A percentile compares a stretch with the other conserved stretches of the same genome.
These are phyloP conservation scores for Dione vanillae DNA, from an alignment of 2,888 invertebrate genomes.

Conservation along the genomic window DNA sequence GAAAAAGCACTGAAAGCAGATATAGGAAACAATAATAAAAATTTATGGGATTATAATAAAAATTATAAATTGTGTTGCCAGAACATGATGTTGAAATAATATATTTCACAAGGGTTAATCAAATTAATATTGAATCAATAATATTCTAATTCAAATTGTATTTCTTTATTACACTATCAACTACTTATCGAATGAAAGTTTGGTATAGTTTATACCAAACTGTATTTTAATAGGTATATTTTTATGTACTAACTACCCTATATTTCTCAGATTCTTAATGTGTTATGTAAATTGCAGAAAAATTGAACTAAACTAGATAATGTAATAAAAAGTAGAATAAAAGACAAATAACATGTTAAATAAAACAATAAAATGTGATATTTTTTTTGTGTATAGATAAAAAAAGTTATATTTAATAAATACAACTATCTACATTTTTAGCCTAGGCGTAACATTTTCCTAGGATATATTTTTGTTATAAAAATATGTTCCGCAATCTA, in stretches of 20 bases:
- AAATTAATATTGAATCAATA: background rate
- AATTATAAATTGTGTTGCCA: too few species aligned
- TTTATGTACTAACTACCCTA: background rate
- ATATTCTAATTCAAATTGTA: background rate
- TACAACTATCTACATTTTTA: background rate
- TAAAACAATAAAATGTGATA: too few species aligned
- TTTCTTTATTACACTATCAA: background rate
- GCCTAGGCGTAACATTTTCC: background rate
- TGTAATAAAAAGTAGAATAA: background rate
- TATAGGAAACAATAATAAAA: background rate
- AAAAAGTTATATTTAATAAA: background rate
- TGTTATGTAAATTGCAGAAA: background rate
- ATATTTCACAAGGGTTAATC: too few species aligned
- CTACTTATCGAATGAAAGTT: background rate
- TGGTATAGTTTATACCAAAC: background rate
- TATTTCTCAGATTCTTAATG: background rate
- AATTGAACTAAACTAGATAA: background rate
- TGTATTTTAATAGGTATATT: background rate
- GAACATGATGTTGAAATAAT: too few species aligned
- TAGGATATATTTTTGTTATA: constrained; percentile 23
- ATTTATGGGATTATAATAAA: background rate
- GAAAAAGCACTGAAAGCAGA: constrained; percentile 12
- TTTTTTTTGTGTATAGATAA: too few species aligned
- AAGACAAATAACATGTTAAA: too few species aligned
- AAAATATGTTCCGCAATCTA: constrained; percentile 36